phyloP scores from a whole-genome alignment of 2,797 vertebrate species.

The Typhlichthys eigenmanni region DNA sequence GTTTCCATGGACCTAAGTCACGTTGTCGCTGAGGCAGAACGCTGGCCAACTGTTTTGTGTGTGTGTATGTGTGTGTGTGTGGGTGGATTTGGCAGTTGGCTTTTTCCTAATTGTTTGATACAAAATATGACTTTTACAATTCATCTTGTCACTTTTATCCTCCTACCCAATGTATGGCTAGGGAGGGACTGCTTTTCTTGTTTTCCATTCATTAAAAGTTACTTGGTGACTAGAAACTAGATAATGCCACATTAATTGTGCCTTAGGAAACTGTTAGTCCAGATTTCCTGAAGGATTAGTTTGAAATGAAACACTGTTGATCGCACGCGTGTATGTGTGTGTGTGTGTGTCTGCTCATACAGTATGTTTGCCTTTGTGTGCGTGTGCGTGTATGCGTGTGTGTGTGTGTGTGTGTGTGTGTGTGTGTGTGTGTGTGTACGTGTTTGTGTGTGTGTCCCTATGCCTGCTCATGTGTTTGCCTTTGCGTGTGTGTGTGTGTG shows the following conservation, averaged over 20 bases:
- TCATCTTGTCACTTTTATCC: constrained; percentile 24
- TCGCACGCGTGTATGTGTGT: constrained; percentile 6
- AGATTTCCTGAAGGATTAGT: neutral
- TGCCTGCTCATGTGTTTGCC: neutral
- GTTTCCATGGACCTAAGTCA: constrained; percentile 50
- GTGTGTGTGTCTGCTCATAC: constrained; percentile 1
- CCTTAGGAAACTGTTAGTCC: constrained; percentile 13
- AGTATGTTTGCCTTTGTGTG: constrained; percentile 9
- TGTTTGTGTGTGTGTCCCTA: constrained; percentile 4
- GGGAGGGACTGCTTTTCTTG: constrained; percentile 9
- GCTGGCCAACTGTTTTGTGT: constrained; percentile 16
- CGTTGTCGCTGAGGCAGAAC: constrained; percentile 24
- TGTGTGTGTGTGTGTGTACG: constrained; percentile 9
- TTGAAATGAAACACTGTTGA: neutral
- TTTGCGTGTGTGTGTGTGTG: constrained; percentile 1
- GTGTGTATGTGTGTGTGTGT: constrained; percentile 17
- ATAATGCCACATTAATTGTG: constrained; percentile 37
- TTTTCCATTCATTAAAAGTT: constrained; percentile 22
- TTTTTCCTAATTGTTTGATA: constrained; percentile 22
- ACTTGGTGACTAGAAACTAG: constrained; percentile 21
- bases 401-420: constrained; percentile 13
- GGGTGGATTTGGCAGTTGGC: constrained; percentile 1
- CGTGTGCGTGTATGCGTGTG: neutral
- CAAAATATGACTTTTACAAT: constrained; percentile 21
- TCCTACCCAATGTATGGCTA: constrained; percentile 7